These are phyloP conservation scores for Pangasius sanitwongsei DNA, from an alignment of 2,797 vertebrate genomes.

Conservation along the genomic window DNA sequence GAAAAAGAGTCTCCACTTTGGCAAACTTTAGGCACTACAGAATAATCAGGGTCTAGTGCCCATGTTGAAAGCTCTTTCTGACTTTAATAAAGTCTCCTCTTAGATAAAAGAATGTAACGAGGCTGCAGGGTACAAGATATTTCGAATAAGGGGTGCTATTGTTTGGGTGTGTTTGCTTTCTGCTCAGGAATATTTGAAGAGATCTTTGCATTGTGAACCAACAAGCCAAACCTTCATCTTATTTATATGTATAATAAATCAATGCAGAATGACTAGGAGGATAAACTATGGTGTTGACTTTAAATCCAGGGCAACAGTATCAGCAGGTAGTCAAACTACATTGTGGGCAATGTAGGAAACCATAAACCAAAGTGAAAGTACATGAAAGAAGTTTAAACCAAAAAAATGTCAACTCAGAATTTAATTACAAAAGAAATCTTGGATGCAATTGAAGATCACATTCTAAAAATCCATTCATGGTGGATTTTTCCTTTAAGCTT, in stretches of 20 bases:
- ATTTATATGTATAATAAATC: background rate
- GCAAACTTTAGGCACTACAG: background rate
- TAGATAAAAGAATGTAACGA: slow-evolving; percentile 12
- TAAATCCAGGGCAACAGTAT: background rate
- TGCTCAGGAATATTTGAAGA: background rate
- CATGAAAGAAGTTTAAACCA: background rate
- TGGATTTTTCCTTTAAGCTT: background rate
- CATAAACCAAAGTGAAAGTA: background rate
- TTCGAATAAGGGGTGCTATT: slow-evolving; percentile 10
- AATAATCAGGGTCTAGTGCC: slow-evolving; percentile 10
- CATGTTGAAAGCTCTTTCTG: slow-evolving; percentile 27
- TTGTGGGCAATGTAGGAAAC: background rate
- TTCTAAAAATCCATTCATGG: background rate
- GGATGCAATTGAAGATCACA: background rate
- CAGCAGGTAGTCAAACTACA: background rate
- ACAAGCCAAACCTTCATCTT: background rate
- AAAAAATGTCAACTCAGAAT: background rate
- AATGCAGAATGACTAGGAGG: background rate
- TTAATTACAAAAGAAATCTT: no score
- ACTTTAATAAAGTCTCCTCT: background rate
- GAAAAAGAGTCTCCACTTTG: slow-evolving; percentile 58
- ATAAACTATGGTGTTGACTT: background rate
- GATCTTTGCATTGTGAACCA: background rate
- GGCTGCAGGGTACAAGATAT: background rate
- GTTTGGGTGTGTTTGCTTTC: background rate